Evolutionary conservation across 2,113 vertebrate genomes (phyloP).

Genomic region (Scophthalmus maximus): DNA sequence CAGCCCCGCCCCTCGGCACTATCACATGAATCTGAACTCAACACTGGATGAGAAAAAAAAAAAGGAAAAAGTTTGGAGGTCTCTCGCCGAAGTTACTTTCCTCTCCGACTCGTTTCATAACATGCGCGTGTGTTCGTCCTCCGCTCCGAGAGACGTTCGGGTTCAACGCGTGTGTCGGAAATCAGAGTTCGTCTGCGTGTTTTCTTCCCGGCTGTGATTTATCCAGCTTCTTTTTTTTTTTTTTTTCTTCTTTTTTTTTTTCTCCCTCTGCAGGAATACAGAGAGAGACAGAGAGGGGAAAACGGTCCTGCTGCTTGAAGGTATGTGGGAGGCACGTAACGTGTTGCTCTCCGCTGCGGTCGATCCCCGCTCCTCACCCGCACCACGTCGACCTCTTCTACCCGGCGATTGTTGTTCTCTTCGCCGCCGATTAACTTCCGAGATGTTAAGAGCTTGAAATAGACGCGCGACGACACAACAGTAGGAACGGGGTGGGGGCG

Average conservation of each 20-base stretch:
- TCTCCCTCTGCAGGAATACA: constrained; percentile 57
- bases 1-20: constrained; percentile 78
- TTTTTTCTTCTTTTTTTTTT: constrained; percentile 17
- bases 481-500: constrained; percentile 46
- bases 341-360: constrained; percentile 38
- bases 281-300: constrained; percentile 26
- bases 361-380: constrained; percentile 11
- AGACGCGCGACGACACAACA: constrained; percentile 55
- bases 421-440: constrained; percentile 27
- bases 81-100: constrained; percentile 51
- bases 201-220: constrained; percentile 56
- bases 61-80: constrained; percentile 72
- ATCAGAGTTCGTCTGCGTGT: neutral
- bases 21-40: constrained; percentile 79
- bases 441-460: constrained; percentile 48
- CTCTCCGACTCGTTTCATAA: constrained; percentile 10
- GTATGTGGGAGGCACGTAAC: constrained; percentile 77
- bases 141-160: neutral
- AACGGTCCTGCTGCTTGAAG: constrained; percentile 74
- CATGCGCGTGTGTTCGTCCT: neutral
- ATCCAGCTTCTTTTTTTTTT: constrained; percentile 37
- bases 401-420: neutral
- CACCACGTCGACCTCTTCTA: constrained; percentile 4
- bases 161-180: constrained; percentile 18
- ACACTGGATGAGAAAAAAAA: constrained; percentile 72